phyloP scores from a whole-genome alignment of 2,888 invertebrate species.

The Tribolium freemani region DNA sequence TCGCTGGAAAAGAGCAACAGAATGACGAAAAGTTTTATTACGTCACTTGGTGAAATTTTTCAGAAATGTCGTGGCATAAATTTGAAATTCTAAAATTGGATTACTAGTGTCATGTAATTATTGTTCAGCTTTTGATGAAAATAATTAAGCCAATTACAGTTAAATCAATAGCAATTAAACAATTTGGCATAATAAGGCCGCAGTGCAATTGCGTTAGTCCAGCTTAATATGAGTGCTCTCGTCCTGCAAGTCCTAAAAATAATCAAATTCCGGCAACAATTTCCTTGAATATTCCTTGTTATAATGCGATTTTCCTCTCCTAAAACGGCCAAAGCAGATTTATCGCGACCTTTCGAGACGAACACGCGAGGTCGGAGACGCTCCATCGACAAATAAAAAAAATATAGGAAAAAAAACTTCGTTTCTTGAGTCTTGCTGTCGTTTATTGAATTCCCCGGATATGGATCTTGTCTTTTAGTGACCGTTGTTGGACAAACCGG shows the following conservation, averaged over 20 bases:
- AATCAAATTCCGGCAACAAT: too few species aligned
- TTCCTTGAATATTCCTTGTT: neutral
- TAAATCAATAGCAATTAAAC: neutral
- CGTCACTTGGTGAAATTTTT: constrained; percentile 3
- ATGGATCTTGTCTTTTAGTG: constrained; percentile 16
- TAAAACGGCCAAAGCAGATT: neutral
- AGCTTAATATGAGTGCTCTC: too few species aligned
- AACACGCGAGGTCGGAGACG: neutral
- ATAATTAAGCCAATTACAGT: neutral
- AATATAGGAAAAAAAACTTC: neutral
- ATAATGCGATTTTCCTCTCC: neutral
- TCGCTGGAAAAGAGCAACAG: too few species aligned
- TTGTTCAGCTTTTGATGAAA: neutral
- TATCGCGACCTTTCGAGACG: neutral
- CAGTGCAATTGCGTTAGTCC: neutral
- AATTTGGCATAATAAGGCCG: neutral
- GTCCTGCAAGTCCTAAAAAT: too few species aligned
- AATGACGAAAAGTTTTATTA: neutral
- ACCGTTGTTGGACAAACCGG: constrained; percentile 9
- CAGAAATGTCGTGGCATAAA: too few species aligned
- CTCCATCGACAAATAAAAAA: too few species aligned
- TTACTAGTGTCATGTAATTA: neutral
- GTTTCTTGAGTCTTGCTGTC: neutral
- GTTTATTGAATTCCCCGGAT: constrained; percentile 20
- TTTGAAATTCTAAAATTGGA: neutral